Conservation (phyloP, 2,113 vertebrate species). For the Pimephales promelas region DNA sequence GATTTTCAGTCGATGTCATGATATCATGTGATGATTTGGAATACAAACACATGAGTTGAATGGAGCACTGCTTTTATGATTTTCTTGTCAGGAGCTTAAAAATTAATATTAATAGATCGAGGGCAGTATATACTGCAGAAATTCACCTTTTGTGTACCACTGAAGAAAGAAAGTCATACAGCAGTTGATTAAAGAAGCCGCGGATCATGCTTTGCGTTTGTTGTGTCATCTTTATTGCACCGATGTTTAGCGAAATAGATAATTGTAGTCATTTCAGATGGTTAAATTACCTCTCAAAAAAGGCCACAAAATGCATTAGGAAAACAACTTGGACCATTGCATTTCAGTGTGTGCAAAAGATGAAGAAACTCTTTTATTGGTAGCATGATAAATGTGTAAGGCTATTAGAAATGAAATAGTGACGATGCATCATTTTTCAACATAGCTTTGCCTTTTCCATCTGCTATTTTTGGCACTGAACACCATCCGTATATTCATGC, state of each 20-base stretch:
- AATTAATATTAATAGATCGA: background rate
- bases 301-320: background rate
- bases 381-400: background rate
- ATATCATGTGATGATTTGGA: no score
- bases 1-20: no score
- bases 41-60: no score
- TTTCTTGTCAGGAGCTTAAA: background rate
- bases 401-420: slow-evolving; percentile 20
- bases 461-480: slow-evolving; percentile 15
- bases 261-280: background rate
- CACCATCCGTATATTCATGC: background rate
- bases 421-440: slow-evolving; percentile 22
- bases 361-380: background rate
- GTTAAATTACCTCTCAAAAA: background rate
- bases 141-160: background rate
- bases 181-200: background rate
- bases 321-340: background rate
- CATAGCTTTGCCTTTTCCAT: slow-evolving; percentile 1
- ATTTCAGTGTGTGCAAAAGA: background rate
- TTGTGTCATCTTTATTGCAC: background rate
- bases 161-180: background rate
- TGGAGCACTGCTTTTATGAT: no score
- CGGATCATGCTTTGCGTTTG: background rate
- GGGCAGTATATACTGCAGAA: background rate
- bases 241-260: background rate